These are phyloP conservation scores for Kobus ellipsiprymnus DNA, from an alignment of 2,113 vertebrate genomes.

Conservation along the genomic window DNA sequence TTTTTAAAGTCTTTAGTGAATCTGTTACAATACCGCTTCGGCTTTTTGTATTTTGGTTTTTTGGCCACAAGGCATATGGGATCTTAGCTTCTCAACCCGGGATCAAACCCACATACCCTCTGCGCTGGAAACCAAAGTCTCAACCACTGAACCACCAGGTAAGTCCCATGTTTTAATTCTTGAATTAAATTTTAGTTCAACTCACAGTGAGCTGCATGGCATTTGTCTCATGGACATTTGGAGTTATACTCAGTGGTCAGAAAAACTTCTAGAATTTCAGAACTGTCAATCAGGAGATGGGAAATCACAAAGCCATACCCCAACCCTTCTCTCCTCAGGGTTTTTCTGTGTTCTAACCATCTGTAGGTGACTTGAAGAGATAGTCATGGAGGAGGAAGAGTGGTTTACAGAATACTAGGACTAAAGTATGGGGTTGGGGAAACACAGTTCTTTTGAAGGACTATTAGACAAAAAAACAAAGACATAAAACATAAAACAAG, in stretches of 20 bases:
- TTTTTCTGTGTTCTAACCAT: not conserved
- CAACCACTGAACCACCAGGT: not conserved
- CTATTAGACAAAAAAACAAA: not conserved
- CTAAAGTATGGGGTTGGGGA: not conserved
- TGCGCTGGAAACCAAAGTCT: not conserved
- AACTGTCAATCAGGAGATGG: not conserved
- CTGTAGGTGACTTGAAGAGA: not conserved
- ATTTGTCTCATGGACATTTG: not conserved
- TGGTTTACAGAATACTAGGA: not conserved
- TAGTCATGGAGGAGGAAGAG: not conserved
- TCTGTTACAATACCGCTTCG: rapidly evolving
- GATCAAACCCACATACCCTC: not conserved
- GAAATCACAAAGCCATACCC: not conserved
- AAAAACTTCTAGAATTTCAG: not conserved
- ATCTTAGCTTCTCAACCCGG: not conserved
- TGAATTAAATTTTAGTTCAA: slow-evolving; percentile 17
- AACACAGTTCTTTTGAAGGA: not conserved
- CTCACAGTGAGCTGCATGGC: not conserved
- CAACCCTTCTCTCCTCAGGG: not conserved
- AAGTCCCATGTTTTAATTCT: not conserved
- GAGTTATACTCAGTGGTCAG: not conserved
- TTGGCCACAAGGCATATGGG: not conserved
- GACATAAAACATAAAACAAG: not conserved
- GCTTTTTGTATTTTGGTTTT: not conserved
- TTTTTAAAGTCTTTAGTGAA: not conserved